A percentile compares a stretch with the other conserved stretches of the same genome.
Conservation (phyloP, 2,797 vertebrate genomes). For the Lutjanus argentimaculatus region DNA sequence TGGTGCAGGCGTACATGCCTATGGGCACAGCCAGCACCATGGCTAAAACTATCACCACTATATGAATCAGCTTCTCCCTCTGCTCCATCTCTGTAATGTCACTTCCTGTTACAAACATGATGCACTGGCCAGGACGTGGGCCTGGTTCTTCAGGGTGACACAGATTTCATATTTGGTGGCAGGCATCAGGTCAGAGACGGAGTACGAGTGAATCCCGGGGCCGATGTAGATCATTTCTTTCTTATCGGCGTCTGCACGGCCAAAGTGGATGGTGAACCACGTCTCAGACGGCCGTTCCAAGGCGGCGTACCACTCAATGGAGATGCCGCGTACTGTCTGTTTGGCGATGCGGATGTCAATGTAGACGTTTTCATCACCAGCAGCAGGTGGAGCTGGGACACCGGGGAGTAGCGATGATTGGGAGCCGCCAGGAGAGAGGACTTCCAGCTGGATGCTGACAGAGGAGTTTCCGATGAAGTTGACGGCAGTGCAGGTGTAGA, state of each 20-base stretch:
- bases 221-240: slow-evolving; percentile 91
- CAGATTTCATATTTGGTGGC: slow-evolving; percentile 94
- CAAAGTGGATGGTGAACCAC: slow-evolving; percentile 92
- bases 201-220: slow-evolving; percentile 91
- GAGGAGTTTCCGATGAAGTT: slow-evolving; percentile 91
- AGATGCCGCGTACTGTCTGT: slow-evolving; percentile 90
- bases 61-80: slow-evolving; percentile 92
- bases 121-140: slow-evolving; percentile 88
- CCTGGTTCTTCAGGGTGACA: slow-evolving; percentile 88
- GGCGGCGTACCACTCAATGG: slow-evolving; percentile 89
- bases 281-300: slow-evolving; percentile 85
- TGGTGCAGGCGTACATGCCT: slow-evolving; percentile 91
- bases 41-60: slow-evolving; percentile 91
- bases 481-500: slow-evolving; percentile 90
- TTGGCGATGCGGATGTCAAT: slow-evolving; percentile 91
- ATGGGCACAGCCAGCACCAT: slow-evolving; percentile 91
- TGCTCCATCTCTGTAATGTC: slow-evolving; percentile 90
- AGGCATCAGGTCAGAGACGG: slow-evolving; percentile 89
- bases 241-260: slow-evolving; percentile 77
- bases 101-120: slow-evolving; percentile 92
- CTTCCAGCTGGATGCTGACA: slow-evolving; percentile 73
- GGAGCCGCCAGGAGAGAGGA: slow-evolving; percentile 68
- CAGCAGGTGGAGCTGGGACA: slow-evolving; percentile 23
- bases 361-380: slow-evolving; percentile 81
- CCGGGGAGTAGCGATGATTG: slow-evolving; percentile 43